Conservation (phyloP, 37 sponge, comb jelly and placozoan species). For the Eunapius fragilis region DNA sequence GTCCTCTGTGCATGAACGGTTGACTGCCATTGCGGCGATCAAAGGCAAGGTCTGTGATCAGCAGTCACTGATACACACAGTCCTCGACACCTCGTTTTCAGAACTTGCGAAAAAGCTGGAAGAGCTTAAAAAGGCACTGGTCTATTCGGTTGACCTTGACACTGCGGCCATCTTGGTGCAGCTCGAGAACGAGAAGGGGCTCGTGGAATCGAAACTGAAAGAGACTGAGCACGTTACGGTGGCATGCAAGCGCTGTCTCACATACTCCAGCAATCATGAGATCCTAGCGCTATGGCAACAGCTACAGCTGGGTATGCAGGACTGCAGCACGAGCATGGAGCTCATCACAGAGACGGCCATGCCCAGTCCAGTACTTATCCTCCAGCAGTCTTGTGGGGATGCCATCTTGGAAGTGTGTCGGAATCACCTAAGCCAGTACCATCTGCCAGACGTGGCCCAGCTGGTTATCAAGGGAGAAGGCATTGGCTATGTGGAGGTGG, state of each 20-base stretch:
- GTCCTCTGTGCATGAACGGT: no score
- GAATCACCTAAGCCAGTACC: neutral
- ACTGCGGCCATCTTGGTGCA: neutral
- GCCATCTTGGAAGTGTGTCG: neutral
- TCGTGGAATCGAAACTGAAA: neutral
- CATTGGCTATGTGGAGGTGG: neutral
- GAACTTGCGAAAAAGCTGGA: slow-evolving; percentile 1
- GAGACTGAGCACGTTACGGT: neutral
- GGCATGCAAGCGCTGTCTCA: neutral
- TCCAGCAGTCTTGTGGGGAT: neutral
- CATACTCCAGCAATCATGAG: slow-evolving; percentile 22
- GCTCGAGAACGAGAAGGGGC: neutral
- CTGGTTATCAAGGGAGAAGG: neutral
- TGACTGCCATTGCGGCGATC: no score
- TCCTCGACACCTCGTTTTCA: neutral
- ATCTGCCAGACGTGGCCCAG: neutral
- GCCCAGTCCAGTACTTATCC: neutral
- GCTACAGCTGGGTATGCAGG: slow-evolving; percentile 13
- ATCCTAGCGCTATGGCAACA: slow-evolving; percentile 13
- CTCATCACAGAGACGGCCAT: neutral
- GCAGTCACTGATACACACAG: neutral
- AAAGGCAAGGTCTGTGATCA: neutral
- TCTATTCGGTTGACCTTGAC: neutral
- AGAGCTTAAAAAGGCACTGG: neutral
- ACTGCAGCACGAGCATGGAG: neutral